Conservation (phyloP, 1,140 invertebrate species). For the Drosophila elegans region DNA sequence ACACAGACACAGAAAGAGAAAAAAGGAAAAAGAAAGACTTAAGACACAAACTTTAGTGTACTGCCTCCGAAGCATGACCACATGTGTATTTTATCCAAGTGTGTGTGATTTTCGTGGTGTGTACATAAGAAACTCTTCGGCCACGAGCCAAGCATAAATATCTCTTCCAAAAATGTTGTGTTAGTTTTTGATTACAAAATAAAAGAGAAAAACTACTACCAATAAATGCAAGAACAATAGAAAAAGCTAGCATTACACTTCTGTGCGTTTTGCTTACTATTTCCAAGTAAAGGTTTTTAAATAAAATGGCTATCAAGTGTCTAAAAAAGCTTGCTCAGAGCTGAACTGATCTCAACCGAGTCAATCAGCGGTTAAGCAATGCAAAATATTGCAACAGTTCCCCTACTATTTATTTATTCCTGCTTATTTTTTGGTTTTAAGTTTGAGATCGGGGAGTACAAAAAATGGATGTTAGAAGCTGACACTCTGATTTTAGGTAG, state of each 20-base stretch:
- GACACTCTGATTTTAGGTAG: neutral
- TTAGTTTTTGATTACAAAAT: slow-evolving; percentile 3
- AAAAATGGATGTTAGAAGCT: slow-evolving; percentile 40
- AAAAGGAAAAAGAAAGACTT: slow-evolving; percentile 67
- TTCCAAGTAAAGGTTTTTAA: slow-evolving; percentile 33
- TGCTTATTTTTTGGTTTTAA: slow-evolving; percentile 10
- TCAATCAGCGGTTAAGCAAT: slow-evolving; percentile 59
- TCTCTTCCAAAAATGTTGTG: slow-evolving; percentile 21
- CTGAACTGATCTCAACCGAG: slow-evolving; percentile 3
- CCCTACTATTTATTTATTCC: slow-evolving; percentile 14
- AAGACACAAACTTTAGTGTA: slow-evolving; percentile 68
- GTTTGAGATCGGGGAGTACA: slow-evolving; percentile 14
- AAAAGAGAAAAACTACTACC: slow-evolving; percentile 29
- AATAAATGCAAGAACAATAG: neutral
- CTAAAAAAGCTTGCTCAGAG: slow-evolving; percentile 19
- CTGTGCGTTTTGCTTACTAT: slow-evolving; percentile 63
- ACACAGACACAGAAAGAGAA: slow-evolving; percentile 3
- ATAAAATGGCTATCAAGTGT: slow-evolving; percentile 28
- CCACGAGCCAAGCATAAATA: neutral
- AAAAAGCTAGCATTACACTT: slow-evolving; percentile 7
- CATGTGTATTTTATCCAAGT: slow-evolving; percentile 37
- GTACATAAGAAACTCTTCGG: slow-evolving; percentile 45
- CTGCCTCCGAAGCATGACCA: slow-evolving; percentile 60
- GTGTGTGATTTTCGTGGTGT: slow-evolving; percentile 27
- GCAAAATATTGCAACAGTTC: slow-evolving; percentile 74